Conservation (phyloP, 2,888 invertebrate genomes). For the Pecten maximus region DNA sequence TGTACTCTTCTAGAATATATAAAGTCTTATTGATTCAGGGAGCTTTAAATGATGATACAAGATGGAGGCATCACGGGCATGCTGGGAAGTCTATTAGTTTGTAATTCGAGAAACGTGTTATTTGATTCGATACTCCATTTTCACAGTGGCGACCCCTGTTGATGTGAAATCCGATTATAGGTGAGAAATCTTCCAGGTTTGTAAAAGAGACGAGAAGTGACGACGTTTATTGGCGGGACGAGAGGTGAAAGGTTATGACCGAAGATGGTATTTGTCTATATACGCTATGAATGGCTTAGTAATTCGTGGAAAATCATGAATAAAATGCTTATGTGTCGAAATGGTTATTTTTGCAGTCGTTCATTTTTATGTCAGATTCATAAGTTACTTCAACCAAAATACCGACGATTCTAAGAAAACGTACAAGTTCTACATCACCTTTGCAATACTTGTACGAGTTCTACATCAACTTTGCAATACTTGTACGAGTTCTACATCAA, state of each 20-base stretch:
- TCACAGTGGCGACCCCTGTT: background rate
- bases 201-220: background rate
- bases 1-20: background rate
- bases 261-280: background rate
- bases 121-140: conserved; percentile 19
- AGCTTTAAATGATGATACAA: background rate
- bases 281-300: background rate
- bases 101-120: conserved; percentile 24
- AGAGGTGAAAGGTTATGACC: conserved; percentile 8
- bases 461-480: too few relatives aligned
- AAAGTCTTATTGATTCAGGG: background rate
- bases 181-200: background rate
- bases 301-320: background rate
- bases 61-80: conserved; percentile 14
- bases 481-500: too few relatives aligned
- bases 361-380: too few relatives aligned
- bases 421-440: too few relatives aligned
- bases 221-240: background rate
- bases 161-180: conserved; percentile 30
- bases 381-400: too few relatives aligned
- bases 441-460: too few relatives aligned
- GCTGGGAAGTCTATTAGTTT: conserved; percentile 33
- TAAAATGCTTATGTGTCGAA: too few relatives aligned
- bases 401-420: too few relatives aligned
- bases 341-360: too few relatives aligned